phyloP scores from a whole-genome alignment of 2,113 vertebrate species.

The Plecotus auritus region DNA sequence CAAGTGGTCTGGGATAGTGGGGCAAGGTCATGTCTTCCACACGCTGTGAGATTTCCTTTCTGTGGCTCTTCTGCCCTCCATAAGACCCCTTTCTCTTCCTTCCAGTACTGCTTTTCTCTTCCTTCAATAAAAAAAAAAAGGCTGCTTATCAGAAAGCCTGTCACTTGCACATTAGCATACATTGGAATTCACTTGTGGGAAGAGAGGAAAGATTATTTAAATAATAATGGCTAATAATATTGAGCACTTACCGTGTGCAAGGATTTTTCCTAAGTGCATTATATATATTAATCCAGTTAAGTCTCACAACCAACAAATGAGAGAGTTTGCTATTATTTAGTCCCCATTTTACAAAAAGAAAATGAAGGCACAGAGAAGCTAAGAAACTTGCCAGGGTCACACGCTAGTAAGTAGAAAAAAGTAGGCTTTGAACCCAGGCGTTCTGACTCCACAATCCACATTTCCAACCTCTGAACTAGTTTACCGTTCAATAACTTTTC shows the following conservation, averaged over 20 bases:
- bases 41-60: not conserved
- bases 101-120: not conserved
- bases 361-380: not conserved
- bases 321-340: not conserved
- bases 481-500: not conserved
- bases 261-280: not conserved
- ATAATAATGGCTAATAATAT: not conserved
- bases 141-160: not conserved
- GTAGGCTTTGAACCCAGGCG: not conserved
- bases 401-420: not conserved
- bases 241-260: not conserved
- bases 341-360: not conserved
- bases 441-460: not conserved
- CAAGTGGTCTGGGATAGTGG: rapidly evolving
- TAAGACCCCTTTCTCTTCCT: not conserved
- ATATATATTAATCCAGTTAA: not conserved
- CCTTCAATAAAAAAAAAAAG: not conserved
- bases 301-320: not conserved
- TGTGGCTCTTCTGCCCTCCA: not conserved
- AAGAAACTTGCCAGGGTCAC: not conserved
- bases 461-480: not conserved
- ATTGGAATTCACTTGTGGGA: not conserved
- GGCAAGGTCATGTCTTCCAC: rapidly evolving
- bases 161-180: not conserved
- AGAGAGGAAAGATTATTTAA: not conserved